phyloP scores from a whole-genome alignment of 1,140 invertebrate species.

The Triops cancriformis region DNA sequence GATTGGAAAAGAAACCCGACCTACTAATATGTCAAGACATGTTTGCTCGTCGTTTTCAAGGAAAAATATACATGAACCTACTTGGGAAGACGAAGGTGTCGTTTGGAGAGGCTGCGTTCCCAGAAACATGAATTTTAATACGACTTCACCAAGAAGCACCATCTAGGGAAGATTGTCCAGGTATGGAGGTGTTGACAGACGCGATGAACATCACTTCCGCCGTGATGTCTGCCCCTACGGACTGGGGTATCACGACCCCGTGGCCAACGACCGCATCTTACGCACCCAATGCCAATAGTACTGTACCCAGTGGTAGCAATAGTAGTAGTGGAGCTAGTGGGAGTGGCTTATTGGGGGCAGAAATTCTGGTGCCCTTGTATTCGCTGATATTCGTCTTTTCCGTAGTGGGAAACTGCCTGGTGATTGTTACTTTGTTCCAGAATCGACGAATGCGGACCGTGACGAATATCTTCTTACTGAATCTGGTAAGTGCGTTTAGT shows the following conservation, averaged over 20 bases:
- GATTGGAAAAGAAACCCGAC: not conserved
- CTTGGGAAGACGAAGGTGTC: not conserved
- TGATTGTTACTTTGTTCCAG: slow-evolving; percentile 66
- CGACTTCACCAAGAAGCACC: too few relatives aligned
- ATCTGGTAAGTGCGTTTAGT: slow-evolving; percentile 52
- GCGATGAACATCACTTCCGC: not conserved
- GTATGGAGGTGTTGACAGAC: not conserved
- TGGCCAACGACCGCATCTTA: not conserved
- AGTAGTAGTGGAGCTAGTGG: not conserved
- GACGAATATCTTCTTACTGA: slow-evolving; percentile 79
- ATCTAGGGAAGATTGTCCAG: not conserved
- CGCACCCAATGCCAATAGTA: not conserved
- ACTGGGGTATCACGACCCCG: not conserved
- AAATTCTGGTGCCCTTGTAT: slow-evolving; percentile 57
- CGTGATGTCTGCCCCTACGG: not conserved
- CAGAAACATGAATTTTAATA: too few relatives aligned
- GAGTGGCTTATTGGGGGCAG: slow-evolving; percentile 19
- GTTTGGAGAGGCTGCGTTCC: too few relatives aligned
- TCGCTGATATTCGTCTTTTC: slow-evolving; percentile 66
- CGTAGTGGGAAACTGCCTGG: slow-evolving; percentile 67
- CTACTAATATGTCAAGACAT: not conserved
- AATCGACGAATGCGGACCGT: slow-evolving; percentile 79
- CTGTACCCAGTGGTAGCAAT: not conserved
- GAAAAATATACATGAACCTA: not conserved
- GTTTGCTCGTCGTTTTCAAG: not conserved